Evolutionary conservation across 2,888 invertebrate species (phyloP).

Genomic region (Cybosia mesomella): DNA sequence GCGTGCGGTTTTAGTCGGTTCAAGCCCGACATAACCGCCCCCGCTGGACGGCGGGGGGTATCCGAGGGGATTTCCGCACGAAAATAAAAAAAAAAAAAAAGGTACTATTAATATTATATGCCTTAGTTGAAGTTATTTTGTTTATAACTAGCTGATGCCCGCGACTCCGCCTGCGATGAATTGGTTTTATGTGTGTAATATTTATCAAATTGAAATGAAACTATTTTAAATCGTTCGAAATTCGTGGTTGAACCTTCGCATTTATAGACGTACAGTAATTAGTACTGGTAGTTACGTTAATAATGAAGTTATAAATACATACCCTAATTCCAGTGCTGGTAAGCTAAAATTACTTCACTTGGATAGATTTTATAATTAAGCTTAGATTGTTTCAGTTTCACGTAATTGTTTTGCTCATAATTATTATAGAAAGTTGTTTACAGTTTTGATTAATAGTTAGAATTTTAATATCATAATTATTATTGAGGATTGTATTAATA

Average conservation of each 20-base stretch:
- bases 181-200: too few species aligned
- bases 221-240: conserved; percentile 14
- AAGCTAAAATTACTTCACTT: conserved; percentile 8
- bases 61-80: too few species aligned
- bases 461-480: not conserved
- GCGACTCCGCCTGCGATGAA: too few species aligned
- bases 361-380: conserved; percentile 8
- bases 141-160: too few species aligned
- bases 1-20: too few species aligned
- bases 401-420: conserved; percentile 1
- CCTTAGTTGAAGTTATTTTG: too few species aligned
- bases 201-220: too few species aligned
- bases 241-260: not conserved
- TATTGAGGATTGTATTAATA: too few species aligned
- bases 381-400: conserved; percentile 5
- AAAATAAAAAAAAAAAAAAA: too few species aligned
- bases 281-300: conserved; percentile 6
- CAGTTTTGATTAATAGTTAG: not conserved
- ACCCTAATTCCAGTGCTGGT: conserved; percentile 11
- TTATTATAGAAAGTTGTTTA: conserved; percentile 4
- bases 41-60: too few species aligned
- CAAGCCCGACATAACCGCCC: too few species aligned
- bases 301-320: conserved; percentile 15
- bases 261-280: conserved; percentile 24
- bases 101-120: too few species aligned